Evolutionary conservation across 30 jellyfish, hydroid and myxozoan genomes (phyloP).

Genomic region (Hydractinia symbiolongicarpus): DNA sequence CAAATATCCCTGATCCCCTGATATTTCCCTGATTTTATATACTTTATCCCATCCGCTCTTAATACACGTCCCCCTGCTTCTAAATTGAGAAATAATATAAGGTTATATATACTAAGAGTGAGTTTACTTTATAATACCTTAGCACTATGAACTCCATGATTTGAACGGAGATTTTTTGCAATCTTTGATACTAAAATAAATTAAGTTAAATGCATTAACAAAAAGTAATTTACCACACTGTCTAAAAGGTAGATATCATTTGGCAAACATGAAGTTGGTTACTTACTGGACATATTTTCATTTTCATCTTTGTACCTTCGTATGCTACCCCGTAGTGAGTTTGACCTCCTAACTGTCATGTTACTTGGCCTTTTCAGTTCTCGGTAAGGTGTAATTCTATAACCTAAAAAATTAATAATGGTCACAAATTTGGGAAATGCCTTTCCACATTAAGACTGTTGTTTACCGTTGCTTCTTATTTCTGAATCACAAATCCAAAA

Average conservation of each 20-base stretch:
- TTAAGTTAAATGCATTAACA: not conserved
- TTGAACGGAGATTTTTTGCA: slow-evolving; percentile 4
- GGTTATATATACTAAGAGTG: not conserved
- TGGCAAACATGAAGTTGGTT: not conserved
- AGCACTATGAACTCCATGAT: slow-evolving; percentile 17
- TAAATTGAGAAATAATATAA: too few relatives aligned
- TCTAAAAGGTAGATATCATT: not conserved
- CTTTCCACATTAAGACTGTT: too few relatives aligned
- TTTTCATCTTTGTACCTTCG: slow-evolving; percentile 91
- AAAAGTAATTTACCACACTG: not conserved
- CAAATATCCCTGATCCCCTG: too few relatives aligned
- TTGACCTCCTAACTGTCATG: slow-evolving; percentile 64
- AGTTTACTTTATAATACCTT: not conserved
- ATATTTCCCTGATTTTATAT: too few relatives aligned
- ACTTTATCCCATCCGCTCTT: too few relatives aligned
- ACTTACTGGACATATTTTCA: slow-evolving; percentile 57
- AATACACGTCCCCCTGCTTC: too few relatives aligned
- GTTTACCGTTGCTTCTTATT: too few relatives aligned
- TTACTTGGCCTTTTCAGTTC: slow-evolving; percentile 84
- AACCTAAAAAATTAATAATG: slow-evolving; percentile 39
- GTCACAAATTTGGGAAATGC: too few relatives aligned
- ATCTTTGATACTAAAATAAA: not conserved
- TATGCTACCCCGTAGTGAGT: slow-evolving; percentile 57
- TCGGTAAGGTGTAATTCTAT: slow-evolving; percentile 88
- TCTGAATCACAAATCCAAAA: too few relatives aligned